Conservation (phyloP, 1,140 invertebrate species). For the Papilio machaon region DNA sequence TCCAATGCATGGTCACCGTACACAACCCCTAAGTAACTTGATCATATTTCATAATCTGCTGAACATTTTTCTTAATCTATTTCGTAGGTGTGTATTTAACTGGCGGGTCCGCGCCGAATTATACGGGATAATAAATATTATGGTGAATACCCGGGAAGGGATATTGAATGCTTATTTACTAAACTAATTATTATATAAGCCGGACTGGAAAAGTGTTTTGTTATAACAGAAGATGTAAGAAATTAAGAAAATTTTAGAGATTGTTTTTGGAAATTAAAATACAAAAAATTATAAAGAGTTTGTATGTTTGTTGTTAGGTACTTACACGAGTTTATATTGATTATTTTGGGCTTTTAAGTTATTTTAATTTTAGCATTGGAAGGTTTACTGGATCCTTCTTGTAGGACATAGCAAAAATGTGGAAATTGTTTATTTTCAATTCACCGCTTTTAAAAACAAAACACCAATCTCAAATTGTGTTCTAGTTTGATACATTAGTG, state of each 20-base stretch:
- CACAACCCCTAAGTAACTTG: constrained; percentile 48
- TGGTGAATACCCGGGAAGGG: neutral
- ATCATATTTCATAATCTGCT: constrained; percentile 56
- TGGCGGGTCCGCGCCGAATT: constrained; percentile 16
- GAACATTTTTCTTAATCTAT: constrained; percentile 64
- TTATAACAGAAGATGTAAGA: neutral
- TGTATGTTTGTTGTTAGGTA: no score
- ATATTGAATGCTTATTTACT: neutral
- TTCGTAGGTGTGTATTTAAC: constrained; percentile 46
- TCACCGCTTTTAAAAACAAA: no score
- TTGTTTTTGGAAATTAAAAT: no score
- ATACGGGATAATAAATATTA: constrained; percentile 20
- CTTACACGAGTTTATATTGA: no score
- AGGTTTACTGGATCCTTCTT: no score
- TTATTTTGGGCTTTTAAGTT: no score
- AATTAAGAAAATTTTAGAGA: neutral
- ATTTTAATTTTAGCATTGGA: no score
- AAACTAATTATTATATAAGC: neutral
- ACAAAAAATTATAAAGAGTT: no score
- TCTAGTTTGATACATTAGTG: no score
- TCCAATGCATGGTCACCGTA: constrained; percentile 42
- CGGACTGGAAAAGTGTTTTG: neutral
- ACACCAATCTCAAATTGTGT: no score
- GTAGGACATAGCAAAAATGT: no score
- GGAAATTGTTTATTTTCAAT: no score